A percentile compares a stretch with the other conserved stretches of the same genome.
These are phyloP conservation scores for Gymnocephalus cernua DNA, from an alignment of 2,113 vertebrate genomes.

Conservation along the genomic window DNA sequence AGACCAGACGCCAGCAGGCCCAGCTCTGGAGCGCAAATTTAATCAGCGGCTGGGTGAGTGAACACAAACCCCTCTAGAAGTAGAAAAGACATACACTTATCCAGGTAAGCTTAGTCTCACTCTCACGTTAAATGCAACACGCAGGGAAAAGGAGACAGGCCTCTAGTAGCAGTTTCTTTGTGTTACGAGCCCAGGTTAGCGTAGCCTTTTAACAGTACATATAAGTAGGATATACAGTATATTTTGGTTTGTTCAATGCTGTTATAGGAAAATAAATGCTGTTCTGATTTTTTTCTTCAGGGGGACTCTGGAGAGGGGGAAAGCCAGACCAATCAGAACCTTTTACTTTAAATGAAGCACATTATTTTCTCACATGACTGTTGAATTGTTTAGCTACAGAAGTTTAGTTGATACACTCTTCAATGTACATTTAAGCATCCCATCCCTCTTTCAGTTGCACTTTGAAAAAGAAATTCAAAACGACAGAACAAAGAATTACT, in stretches of 20 bases:
- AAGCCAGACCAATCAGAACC: background rate
- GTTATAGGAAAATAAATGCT: background rate
- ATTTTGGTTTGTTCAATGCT: background rate
- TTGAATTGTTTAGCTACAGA: background rate
- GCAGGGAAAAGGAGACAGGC: no score
- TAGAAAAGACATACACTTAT: no score
- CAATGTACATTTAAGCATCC: background rate
- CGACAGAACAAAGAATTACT: conserved; percentile 20
- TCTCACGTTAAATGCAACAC: no score
- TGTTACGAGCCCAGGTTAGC: no score
- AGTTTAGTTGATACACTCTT: background rate
- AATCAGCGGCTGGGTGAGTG: no score
- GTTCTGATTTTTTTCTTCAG: background rate
- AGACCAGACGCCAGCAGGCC: no score
- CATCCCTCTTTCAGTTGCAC: background rate
- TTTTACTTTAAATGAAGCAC: conserved; percentile 17
- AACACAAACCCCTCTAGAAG: no score
- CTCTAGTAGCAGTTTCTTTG: no score
- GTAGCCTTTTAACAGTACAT: no score
- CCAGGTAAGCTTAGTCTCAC: no score
- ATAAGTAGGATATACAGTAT: background rate
- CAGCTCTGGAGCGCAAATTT: no score
- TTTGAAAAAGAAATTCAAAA: conserved; percentile 25
- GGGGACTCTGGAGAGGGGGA: background rate
- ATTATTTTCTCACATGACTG: conserved; percentile 19